Percentiles rank a stretch among this genome's conserved stretches.
Evolutionary conservation across 2,113 vertebrate genomes (phyloP).

Genomic region (Raja brachyura): DNA sequence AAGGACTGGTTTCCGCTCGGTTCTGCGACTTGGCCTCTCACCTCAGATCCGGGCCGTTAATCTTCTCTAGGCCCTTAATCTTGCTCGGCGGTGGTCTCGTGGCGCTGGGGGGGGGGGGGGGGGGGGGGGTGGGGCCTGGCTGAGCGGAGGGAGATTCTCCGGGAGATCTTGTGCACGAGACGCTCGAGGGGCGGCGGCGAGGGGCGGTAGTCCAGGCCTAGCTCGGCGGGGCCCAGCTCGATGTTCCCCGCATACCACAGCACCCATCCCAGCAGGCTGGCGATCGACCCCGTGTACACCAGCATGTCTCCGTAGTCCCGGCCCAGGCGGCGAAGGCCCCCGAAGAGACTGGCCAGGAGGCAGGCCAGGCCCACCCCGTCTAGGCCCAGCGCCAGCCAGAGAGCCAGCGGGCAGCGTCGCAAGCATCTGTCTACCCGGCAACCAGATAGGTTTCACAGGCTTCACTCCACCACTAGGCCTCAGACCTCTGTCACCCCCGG

Average conservation of each 20-base stretch:
- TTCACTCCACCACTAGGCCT: background rate
- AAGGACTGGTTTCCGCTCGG: too few species aligned
- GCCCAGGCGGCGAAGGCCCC: constrained; percentile 64
- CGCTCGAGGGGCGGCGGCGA: constrained; percentile 46
- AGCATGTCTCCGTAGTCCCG: constrained; percentile 76
- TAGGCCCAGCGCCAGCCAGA: constrained; percentile 70
- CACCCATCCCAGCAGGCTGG: constrained; percentile 77
- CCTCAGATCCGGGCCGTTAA: too few species aligned
- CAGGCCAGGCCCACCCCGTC: constrained; percentile 65
- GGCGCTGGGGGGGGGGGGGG: too few species aligned
- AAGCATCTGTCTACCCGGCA: constrained; percentile 53
- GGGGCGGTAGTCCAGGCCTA: constrained; percentile 53
- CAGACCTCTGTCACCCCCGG: accelerated
- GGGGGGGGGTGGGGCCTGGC: too few species aligned
- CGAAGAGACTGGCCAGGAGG: constrained; percentile 73
- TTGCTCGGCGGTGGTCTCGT: too few species aligned
- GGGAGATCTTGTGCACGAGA: background rate
- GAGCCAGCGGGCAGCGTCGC: constrained; percentile 69
- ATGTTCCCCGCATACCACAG: constrained; percentile 89
- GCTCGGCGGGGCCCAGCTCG: constrained; percentile 58
- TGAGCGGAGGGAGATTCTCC: background rate
- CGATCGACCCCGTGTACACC: constrained; percentile 71
- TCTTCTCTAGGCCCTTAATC: too few species aligned
- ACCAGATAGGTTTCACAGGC: accelerated
- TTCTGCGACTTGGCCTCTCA: too few species aligned